Evolutionary conservation across 64 coral and sea anemone species (phyloP), one percentile per base, ranked within the genome.

Genomic region (Montipora cactus): DNA sequence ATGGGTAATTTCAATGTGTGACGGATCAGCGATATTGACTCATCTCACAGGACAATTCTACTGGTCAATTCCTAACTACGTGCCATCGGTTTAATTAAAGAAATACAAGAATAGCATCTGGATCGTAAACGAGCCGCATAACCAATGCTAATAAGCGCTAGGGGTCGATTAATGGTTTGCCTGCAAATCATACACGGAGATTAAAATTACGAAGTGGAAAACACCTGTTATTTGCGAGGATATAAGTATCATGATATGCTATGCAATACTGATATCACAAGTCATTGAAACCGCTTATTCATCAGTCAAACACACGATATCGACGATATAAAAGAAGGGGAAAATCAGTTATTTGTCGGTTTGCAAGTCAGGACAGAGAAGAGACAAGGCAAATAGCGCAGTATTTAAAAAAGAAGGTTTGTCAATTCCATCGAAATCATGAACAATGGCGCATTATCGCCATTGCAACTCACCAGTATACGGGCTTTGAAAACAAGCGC

Each of bases 101-200:
- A 3, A 45, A 16, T 1, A 85, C 44, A 46, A 62, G 18, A 67
- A 70, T 85, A 70, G 70, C 18, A 10, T 14, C 22, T 45, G 61
- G 16, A 21, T 46, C 21, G 46, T 70, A 49, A 71, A 48, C 61
- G 61, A 50, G 66, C 81, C 19, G 18, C 81, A 20, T 70, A 85
- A 37, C 44, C 81, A 49, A 85, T 85, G 81, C 81, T 49, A 85
- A 85, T 85, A 50, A 49, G 2, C 81, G 8, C 44, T 85, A 16
- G 81, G 81, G 81, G 81, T 85, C 81, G 81, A 85, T 85, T 85
- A 85, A 85, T 85, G 64, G 81, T 85, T 14, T 85, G 37, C 61
- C 61, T 69, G 66, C 47, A 85, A 85, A 85, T 44, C 67, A 49
- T 69, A 85, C 81, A 85, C 81, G 5, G 15, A 85, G 64, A 85